phyloP scores from a whole-genome alignment of 1,140 invertebrate species.

The Sinella curviseta region DNA sequence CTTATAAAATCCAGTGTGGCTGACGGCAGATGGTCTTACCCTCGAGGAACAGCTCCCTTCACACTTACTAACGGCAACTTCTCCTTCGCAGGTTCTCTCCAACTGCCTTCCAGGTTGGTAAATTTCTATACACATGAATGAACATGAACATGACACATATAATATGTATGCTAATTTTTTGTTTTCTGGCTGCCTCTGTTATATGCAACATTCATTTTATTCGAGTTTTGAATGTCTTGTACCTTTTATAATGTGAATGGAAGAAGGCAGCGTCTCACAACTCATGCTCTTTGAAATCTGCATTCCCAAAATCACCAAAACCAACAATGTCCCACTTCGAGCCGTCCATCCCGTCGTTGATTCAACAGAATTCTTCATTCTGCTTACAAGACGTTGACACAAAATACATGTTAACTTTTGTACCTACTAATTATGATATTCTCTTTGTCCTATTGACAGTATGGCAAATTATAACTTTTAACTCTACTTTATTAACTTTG shows the following conservation, averaged over 20 bases:
- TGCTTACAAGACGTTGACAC: too few relatives aligned
- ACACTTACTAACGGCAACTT: constrained; percentile 71
- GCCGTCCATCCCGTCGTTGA: neutral
- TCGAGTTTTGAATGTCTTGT: constrained; percentile 26
- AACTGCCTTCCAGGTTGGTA: constrained; percentile 78
- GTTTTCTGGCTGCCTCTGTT: neutral
- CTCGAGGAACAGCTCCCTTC: constrained; percentile 87
- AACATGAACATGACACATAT: constrained; percentile 29
- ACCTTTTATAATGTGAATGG: constrained; percentile 78
- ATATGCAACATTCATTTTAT: neutral
- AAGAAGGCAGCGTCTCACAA: constrained; percentile 76
- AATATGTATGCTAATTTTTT: constrained; percentile 8
- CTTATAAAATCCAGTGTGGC: constrained; percentile 84
- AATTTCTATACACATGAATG: constrained; percentile 67
- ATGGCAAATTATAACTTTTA: too few relatives aligned
- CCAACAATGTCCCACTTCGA: neutral
- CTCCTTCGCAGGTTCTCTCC: constrained; percentile 79
- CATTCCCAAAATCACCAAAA: neutral
- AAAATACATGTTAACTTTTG: too few relatives aligned
- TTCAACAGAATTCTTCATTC: neutral
- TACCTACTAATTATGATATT: too few relatives aligned
- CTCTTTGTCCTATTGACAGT: too few relatives aligned
- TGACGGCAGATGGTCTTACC: constrained; percentile 83
- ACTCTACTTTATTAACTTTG: too few relatives aligned
- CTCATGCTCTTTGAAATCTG: constrained; percentile 59